Evolutionary conservation across 2,888 invertebrate species (phyloP).

Genomic region (Smittia aterrima): DNA sequence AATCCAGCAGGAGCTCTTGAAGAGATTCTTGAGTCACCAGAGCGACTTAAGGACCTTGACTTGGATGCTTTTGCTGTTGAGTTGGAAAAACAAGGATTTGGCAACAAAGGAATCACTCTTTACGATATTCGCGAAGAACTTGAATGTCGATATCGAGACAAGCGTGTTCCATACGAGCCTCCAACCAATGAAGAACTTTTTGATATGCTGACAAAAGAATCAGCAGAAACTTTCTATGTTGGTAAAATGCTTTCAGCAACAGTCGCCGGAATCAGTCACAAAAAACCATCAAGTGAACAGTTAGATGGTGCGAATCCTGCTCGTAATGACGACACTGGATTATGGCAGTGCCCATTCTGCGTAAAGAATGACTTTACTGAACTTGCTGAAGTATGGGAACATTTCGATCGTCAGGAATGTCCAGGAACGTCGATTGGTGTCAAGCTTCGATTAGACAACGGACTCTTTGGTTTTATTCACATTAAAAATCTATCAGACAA

Average conservation of each 20-base stretch:
- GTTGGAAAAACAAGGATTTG: conserved; percentile 85
- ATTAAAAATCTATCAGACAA: conserved; percentile 92
- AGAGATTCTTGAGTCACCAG: conserved; percentile 94
- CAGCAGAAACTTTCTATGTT: conserved; percentile 88
- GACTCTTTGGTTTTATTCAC: conserved; percentile 87
- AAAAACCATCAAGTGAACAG: conserved; percentile 89
- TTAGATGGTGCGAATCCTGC: conserved; percentile 94
- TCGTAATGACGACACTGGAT: conserved; percentile 86
- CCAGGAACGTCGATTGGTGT: conserved; percentile 95
- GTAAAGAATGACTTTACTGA: conserved; percentile 94
- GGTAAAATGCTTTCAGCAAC: conserved; percentile 81
- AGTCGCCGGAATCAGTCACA: conserved; percentile 78
- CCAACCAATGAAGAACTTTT: conserved; percentile 86
- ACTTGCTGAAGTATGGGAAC: conserved; percentile 96
- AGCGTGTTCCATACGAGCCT: conserved; percentile 73
- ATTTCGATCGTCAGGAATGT: conserved; percentile 94
- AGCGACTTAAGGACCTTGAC: conserved; percentile 91
- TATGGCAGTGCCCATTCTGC: conserved; percentile 98
- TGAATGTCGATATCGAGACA: conserved; percentile 89
- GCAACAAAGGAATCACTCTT: conserved; percentile 88
- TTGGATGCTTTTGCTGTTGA: conserved; percentile 98
- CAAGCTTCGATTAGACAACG: conserved; percentile 85
- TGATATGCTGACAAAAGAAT: conserved; percentile 94
- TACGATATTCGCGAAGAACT: conserved; percentile 97
- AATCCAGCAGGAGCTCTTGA: conserved; percentile 96